Evolutionary conservation across 2,888 invertebrate species (phyloP).

Genomic region (Ophion slaviceki): DNA sequence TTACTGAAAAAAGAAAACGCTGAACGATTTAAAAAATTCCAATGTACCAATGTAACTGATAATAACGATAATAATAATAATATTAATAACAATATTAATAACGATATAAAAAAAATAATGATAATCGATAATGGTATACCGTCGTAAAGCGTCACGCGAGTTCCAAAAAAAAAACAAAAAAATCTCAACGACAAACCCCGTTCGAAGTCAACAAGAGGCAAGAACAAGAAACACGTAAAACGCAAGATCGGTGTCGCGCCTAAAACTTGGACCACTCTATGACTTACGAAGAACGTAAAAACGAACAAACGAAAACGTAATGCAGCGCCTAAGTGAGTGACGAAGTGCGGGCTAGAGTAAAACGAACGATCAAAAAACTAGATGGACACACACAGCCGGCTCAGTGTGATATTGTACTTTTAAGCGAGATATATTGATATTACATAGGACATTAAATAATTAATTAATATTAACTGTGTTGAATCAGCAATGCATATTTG

Average conservation of each 20-base stretch:
- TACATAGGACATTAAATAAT: constrained; percentile 64
- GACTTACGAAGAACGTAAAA: constrained; percentile 44
- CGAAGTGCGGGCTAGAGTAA: constrained; percentile 70
- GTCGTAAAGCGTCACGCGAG: constrained; percentile 58
- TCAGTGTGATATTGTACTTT: constrained; percentile 82
- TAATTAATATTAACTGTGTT: constrained; percentile 69
- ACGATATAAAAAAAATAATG: constrained; percentile 1
- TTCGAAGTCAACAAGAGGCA: constrained; percentile 8
- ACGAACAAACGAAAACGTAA: constrained; percentile 25
- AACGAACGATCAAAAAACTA: constrained; percentile 55
- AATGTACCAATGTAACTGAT: constrained; percentile 63
- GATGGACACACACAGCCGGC: constrained; percentile 80
- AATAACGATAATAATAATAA: constrained; percentile 51
- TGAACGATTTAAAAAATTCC: constrained; percentile 52
- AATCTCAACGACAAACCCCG: constrained; percentile 53
- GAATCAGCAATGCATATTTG: constrained; percentile 68
- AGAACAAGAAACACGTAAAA: constrained; percentile 21
- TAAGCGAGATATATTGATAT: constrained; percentile 73
- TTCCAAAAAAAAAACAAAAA: constrained; percentile 26
- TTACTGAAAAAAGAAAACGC: constrained; percentile 84
- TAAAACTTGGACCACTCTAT: constrained; percentile 63
- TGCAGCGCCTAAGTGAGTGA: constrained; percentile 67
- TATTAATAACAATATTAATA: constrained; percentile 41
- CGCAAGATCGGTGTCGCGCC: constrained; percentile 61
- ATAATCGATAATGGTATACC: constrained; percentile 33